Evolutionary conservation across 2,797 vertebrate genomes (phyloP), one percentile per base, ranked within the genome.

Genomic region (Halcyon badia): DNA sequence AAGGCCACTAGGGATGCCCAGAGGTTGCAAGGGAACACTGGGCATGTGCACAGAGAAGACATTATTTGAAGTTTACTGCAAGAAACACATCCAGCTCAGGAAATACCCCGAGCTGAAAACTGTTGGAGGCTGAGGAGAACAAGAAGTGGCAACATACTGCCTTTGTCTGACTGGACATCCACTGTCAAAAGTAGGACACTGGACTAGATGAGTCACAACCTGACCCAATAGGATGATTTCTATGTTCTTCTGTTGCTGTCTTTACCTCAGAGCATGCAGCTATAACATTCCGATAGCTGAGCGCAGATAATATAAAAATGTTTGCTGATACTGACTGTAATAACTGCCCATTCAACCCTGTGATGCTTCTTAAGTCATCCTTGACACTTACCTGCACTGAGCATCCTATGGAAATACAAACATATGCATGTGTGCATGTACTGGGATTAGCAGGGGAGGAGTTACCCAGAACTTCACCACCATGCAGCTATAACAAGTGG

Each of bases 311-410:
- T 46, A 37, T 26, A 68, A 48, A 82, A 22, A 20, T 84, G 10
- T 81, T 83, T 78, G 44, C 54, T 35, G 18, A 48, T 39, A 22
- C 15, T 64, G 75, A 52, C 42, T 75, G 48, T 48, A 37, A 2
- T 26, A 37, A 37, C 33, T 94, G 39, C 37, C 62, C 44, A 5
- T 62, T 76, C 65, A 39, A 11, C 1, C 17, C 49, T 33, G 7
- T 4, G 8, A 24, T 3, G 8, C 57, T 44, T 78, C 52, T 37
- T 7, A 57, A 41, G 20, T 4, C 31, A 75, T 51, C 31, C 44
- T 39, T 70, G 37, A 8, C 19, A 13, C 1, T 3, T 12, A 10
- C 6, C 17, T 61, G 17, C 31, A 11, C 1, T 0, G 5, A 28
- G 11, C 6, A 13, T 37, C n/a, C 58, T 58, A 10, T 10, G 26